These are phyloP conservation scores for Schrankia costaestrigalis DNA, from an alignment of 2,888 invertebrate genomes.

Conservation along the genomic window DNA sequence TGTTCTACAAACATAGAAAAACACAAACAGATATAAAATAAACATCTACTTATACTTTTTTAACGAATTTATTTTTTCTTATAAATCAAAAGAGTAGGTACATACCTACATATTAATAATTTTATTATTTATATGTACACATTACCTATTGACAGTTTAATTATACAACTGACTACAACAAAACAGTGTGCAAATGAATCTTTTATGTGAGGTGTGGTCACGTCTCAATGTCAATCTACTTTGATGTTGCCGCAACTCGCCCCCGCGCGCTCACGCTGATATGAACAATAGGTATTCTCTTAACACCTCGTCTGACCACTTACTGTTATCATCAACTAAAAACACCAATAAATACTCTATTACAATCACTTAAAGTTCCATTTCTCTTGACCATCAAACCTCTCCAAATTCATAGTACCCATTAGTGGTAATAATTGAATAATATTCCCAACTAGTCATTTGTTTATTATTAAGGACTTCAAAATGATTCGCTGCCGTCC, in stretches of 20 bases:
- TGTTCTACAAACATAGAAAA: too few relatives aligned
- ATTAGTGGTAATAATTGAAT: conserved; percentile 26
- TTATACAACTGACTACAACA: conserved; percentile 14
- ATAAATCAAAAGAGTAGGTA: too few relatives aligned
- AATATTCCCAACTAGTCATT: conserved; percentile 25
- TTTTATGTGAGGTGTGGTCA: conserved; percentile 46
- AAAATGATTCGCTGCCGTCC: conserved; percentile 22
- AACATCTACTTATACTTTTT: too few relatives aligned
- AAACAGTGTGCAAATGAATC: conserved; percentile 14
- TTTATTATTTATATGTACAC: too few relatives aligned
- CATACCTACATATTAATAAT: too few relatives aligned
- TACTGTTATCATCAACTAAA: conserved; percentile 47
- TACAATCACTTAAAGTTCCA: conserved; percentile 21
- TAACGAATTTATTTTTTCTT: too few relatives aligned
- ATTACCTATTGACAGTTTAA: too few relatives aligned
- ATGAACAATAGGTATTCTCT: conserved; percentile 54
- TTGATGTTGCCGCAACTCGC: conserved; percentile 51
- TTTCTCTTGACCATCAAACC: conserved; percentile 16
- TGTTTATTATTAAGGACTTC: conserved; percentile 21
- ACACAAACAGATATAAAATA: too few relatives aligned
- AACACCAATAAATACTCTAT: conserved; percentile 20
- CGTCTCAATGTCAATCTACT: conserved; percentile 51
- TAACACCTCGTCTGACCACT: conserved; percentile 51
- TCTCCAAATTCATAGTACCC: conserved; percentile 15
- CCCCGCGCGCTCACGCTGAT: conserved; percentile 31